Percentiles rank a stretch among this genome's conserved stretches.
phyloP scores from a whole-genome alignment of 2,888 invertebrate species.

The Artemia sinica region DNA sequence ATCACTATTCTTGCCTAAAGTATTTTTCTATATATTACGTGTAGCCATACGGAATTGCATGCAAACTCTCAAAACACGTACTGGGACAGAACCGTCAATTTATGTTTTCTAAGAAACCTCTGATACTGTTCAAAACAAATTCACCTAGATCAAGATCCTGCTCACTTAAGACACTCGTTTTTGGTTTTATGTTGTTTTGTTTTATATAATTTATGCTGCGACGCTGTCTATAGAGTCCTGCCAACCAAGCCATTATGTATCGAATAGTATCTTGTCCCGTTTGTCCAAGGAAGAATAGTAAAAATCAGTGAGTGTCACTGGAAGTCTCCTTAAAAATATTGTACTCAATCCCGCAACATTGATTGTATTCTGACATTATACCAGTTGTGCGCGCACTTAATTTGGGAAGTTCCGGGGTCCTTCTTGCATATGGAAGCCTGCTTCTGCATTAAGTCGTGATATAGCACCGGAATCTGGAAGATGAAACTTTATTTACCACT shows the following conservation, averaged over 20 bases:
- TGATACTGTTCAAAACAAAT: too few relatives aligned
- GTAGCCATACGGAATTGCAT: too few relatives aligned
- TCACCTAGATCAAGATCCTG: too few relatives aligned
- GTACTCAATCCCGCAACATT: neutral
- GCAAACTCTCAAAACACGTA: too few relatives aligned
- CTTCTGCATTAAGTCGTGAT: neutral
- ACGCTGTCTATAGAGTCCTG: neutral
- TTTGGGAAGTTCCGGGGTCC: neutral
- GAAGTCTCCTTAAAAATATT: neutral
- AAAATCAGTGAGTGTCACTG: neutral
- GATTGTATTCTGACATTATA: neutral
- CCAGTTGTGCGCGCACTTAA: neutral
- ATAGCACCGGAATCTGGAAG: too few relatives aligned
- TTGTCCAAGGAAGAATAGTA: neutral
- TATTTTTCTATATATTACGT: too few relatives aligned
- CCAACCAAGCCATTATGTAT: neutral
- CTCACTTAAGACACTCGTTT: too few relatives aligned
- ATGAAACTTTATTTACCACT: too few relatives aligned
- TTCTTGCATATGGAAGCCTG: neutral
- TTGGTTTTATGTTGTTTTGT: too few relatives aligned
- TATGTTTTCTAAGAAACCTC: too few relatives aligned
- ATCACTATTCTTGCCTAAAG: too few relatives aligned
- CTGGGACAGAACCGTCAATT: too few relatives aligned
- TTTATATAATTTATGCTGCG: neutral
- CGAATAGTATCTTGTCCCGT: neutral